phyloP scores from a whole-genome alignment of 2,113 vertebrate genomes.

The Lagopus muta region DNA sequence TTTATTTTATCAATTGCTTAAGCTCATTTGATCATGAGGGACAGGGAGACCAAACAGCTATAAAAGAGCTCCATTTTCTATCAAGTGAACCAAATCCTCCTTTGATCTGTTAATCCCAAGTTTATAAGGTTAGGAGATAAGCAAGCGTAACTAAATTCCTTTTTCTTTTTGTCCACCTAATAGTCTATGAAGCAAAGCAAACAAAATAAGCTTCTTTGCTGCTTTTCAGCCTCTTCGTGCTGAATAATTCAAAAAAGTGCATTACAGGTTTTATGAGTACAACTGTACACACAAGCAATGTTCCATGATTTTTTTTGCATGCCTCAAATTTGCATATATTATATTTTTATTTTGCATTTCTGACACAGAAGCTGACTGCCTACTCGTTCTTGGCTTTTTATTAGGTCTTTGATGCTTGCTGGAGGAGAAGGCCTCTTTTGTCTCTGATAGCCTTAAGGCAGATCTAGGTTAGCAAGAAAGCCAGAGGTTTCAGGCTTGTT shows the following conservation, averaged over 20 bases:
- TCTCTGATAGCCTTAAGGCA: constrained; percentile 85
- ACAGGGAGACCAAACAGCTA: constrained; percentile 77
- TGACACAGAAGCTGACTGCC: constrained; percentile 73
- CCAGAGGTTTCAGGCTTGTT: constrained; percentile 82
- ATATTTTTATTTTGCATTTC: constrained; percentile 86
- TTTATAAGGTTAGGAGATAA: constrained; percentile 98
- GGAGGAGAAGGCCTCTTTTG: constrained; percentile 87
- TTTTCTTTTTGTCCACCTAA: constrained; percentile 90
- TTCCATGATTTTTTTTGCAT: constrained; percentile 60
- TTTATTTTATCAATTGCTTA: constrained; percentile 78
- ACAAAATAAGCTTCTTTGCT: constrained; percentile 86
- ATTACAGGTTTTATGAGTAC: constrained; percentile 62
- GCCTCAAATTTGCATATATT: constrained; percentile 81
- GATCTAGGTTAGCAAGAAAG: constrained; percentile 80
- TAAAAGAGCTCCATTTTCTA: constrained; percentile 89
- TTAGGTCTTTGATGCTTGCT: constrained; percentile 85
- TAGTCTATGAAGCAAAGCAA: constrained; percentile 85
- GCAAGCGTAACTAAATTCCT: constrained; percentile 91
- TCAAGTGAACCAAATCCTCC: constrained; percentile 91
- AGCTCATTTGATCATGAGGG: constrained; percentile 81
- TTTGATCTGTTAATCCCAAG: constrained; percentile 98
- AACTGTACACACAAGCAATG: constrained; percentile 61
- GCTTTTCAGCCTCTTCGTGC: constrained; percentile 51
- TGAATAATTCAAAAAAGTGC: constrained; percentile 69
- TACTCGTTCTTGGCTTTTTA: constrained; percentile 82